Percentiles rank a stretch among this genome's conserved stretches.
Conservation (phyloP, 2,888 invertebrate species). For the Clepsis dumicolana region DNA sequence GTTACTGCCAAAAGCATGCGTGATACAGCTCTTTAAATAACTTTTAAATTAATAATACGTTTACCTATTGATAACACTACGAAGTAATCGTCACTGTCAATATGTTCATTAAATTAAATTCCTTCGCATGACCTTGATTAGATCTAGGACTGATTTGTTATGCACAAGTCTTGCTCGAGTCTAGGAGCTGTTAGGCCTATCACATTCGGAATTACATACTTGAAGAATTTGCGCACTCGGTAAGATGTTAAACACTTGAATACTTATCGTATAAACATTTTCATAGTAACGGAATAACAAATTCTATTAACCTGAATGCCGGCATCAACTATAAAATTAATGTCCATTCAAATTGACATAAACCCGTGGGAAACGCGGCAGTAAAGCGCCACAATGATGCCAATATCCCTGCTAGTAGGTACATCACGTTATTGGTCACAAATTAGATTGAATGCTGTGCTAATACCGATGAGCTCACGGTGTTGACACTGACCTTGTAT, state of each 20-base stretch:
- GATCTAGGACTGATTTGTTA: conserved; percentile 17
- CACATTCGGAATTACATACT: background rate
- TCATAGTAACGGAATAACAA: background rate
- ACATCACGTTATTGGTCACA: conserved; percentile 58
- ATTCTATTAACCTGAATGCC: conserved; percentile 27
- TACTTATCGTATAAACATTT: background rate
- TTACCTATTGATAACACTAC: background rate
- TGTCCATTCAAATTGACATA: conserved; percentile 14
- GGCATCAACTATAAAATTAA: conserved; percentile 7
- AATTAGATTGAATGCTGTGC: conserved; percentile 65
- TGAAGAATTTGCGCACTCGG: background rate
- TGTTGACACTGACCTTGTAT: conserved; percentile 80
- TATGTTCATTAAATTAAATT: background rate
- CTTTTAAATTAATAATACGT: background rate
- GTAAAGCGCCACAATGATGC: conserved; percentile 46
- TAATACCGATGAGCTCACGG: conserved; percentile 78
- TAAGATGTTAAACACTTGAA: conserved; percentile 9
- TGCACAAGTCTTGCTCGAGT: background rate
- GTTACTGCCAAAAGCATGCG: conserved; percentile 1
- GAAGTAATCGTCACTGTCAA: background rate
- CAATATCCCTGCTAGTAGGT: conserved; percentile 39
- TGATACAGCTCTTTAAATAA: conserved; percentile 1
- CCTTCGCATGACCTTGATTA: conserved; percentile 11
- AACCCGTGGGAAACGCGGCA: conserved; percentile 26
- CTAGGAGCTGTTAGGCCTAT: background rate